Evolutionary conservation across 2,113 vertebrate species (phyloP).

Genomic region (Corynorhinus townsendii): DNA sequence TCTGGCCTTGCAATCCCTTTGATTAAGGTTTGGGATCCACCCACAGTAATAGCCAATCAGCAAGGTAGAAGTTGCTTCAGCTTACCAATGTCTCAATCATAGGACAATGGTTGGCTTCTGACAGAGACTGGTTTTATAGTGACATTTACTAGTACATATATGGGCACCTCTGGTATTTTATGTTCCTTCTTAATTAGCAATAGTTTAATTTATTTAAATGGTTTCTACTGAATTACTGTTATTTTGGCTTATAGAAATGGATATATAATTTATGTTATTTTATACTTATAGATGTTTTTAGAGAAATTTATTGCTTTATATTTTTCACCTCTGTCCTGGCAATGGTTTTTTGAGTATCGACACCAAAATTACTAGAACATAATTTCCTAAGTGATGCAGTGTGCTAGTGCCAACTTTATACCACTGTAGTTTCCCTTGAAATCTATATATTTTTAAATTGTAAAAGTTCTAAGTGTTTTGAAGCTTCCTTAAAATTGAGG

Average conservation of each 20-base stretch:
- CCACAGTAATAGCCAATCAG: too few relatives aligned
- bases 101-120: too few relatives aligned
- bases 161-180: not conserved
- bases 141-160: not conserved
- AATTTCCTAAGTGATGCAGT: not conserved
- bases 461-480: not conserved
- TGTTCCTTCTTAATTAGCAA: not conserved
- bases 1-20: too few relatives aligned
- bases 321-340: not conserved
- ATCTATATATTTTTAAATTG: not conserved
- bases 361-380: not conserved
- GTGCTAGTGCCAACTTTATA: not conserved
- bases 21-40: too few relatives aligned
- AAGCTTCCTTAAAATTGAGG: not conserved
- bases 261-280: not conserved
- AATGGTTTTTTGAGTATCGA: not conserved
- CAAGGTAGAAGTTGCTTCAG: too few relatives aligned
- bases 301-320: not conserved
- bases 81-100: too few relatives aligned
- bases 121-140: not conserved
- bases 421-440: not conserved
- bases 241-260: constrained; percentile 9
- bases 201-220: not conserved
- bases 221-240: not conserved
- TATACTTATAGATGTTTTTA: not conserved